Conservation (phyloP, 2,888 invertebrate species). For the Psylliodes chrysocephalus region DNA sequence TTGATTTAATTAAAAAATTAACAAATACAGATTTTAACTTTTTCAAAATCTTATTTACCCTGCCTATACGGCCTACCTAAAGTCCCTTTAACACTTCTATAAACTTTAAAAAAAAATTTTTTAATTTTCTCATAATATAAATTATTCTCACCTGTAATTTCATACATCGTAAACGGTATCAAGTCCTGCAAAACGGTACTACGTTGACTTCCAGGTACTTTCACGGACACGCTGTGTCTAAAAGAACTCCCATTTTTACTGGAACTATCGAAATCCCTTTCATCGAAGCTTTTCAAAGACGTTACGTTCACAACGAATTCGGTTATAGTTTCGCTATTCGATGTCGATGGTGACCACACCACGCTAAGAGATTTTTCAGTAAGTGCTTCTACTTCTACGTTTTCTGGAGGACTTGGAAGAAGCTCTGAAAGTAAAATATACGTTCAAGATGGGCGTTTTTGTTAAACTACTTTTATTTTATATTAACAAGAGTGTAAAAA, state of each 20-base stretch:
- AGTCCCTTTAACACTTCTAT: too few species aligned
- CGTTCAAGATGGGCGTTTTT: too few species aligned
- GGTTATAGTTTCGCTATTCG: conserved; percentile 73
- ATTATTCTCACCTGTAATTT: conserved; percentile 64
- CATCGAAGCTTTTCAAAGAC: conserved; percentile 75
- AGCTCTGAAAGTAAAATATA: conserved; percentile 69
- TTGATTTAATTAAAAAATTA: too few species aligned
- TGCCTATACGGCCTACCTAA: too few species aligned
- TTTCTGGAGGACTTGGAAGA: conserved; percentile 79
- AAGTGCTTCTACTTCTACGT: conserved; percentile 77
- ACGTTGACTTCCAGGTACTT: conserved; percentile 71
- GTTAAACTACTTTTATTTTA: too few species aligned
- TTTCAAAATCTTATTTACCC: too few species aligned
- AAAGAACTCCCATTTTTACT: conserved; percentile 47
- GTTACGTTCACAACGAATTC: conserved; percentile 80
- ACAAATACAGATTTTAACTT: too few species aligned
- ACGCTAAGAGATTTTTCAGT: conserved; percentile 79
- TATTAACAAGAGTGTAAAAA: too few species aligned
- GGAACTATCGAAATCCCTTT: conserved; percentile 64
- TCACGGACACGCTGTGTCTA: conserved; percentile 52
- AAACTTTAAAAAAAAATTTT: too few species aligned
- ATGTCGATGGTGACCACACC: conserved; percentile 75
- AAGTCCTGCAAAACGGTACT: conserved; percentile 72
- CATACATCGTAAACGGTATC: conserved; percentile 85
- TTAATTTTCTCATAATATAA: neutral